Conservation (phyloP, 2,888 invertebrate species). For the Parasteatoda lunata region DNA sequence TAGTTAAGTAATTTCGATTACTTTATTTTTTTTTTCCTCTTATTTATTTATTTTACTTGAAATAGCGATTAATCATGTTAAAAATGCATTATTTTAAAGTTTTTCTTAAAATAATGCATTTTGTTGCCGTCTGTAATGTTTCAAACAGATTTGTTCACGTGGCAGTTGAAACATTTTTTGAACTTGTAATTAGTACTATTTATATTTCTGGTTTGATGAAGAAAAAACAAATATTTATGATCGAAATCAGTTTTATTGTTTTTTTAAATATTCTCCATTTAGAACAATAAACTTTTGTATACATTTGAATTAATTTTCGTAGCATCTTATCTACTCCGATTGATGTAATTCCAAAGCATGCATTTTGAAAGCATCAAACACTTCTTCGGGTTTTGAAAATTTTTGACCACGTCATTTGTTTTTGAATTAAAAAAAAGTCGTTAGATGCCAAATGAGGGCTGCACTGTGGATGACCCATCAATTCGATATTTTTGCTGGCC, state of each 20-base stretch:
- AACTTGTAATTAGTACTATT: no score
- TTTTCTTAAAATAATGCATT: no score
- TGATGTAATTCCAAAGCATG: background rate
- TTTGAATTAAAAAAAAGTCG: background rate
- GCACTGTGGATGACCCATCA: background rate
- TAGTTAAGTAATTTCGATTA: no score
- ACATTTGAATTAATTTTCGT: background rate
- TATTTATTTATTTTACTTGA: no score
- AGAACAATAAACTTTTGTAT: background rate
- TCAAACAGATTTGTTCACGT: no score
- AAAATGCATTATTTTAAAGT: no score
- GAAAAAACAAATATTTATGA: no score
- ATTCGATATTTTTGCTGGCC: background rate
- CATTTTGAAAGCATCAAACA: background rate
- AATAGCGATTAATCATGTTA: no score
- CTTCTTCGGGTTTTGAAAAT: background rate
- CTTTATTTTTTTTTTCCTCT: no score
- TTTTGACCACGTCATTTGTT: background rate
- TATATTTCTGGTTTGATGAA: no score
- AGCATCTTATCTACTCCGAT: background rate
- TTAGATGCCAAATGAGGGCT: background rate
- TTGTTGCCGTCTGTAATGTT: no score
- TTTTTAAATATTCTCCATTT: background rate
- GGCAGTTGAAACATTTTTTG: no score
- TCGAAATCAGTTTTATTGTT: background rate